Base-by-base conservation (phyloP, 2,797 vertebrate species). In the Perdix hodgsoniae region DNA sequence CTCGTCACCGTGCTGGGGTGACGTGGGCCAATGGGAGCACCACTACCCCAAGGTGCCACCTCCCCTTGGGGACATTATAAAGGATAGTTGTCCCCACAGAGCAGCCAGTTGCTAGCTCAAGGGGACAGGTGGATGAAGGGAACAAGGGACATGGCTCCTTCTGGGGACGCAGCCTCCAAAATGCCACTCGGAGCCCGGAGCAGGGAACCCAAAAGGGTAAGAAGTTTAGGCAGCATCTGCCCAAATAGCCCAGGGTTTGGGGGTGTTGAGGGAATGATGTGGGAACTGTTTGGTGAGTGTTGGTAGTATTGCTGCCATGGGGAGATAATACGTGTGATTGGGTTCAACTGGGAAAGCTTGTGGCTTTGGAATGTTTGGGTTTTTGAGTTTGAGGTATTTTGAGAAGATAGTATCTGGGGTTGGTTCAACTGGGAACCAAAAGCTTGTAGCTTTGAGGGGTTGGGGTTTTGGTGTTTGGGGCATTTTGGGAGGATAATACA, bases 11-110 rank as follows among this genome's bases (percentile, higher is more conserved):
- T 6, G 1, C 44, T 52, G 60, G 35, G 50, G 24, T 64, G 93
- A 24, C 1, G 8, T 0, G 67, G 66, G 74, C 49, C 73, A 1
- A 0, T 10, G 0, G 11, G 65, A 91, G 91, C 89, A 94, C 93
- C 86, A 73, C 90, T 94, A 94, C 85, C 67, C 33, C 0, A 3
- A 39, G 73, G 84, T 54, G 87, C n/a, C 89, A 74, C 95, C 95
- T 90, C 89, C 91, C 77, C 10, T 11, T 23, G 1, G 84, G 90
- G 80, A 86, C 50, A 2, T 6, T 83, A 95, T 95, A 96, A 96
- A 96, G 60, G 77, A n/a, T 1, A 4, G 37, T n/a, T 85, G 74
- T 73, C 35, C 63, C 14, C 1, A 13, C 3, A 6, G 26, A 1
- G 4, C 1, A 49, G 29, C 19, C 90, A 89, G 33, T 74, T 57